These are phyloP conservation scores for Clivina fossor DNA, from an alignment of 2,888 invertebrate species.

Conservation along the genomic window DNA sequence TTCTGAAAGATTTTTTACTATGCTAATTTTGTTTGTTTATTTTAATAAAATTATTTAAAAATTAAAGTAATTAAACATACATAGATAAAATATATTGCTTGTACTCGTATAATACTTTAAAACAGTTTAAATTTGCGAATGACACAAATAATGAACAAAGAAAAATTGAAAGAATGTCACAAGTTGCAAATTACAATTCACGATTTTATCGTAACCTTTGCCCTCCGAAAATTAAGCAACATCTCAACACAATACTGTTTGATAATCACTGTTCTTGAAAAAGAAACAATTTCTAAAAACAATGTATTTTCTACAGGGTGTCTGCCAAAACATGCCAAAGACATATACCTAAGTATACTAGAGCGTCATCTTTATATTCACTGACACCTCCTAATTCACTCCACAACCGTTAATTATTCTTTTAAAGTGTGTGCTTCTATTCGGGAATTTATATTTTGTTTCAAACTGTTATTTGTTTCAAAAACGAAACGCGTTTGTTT, in stretches of 20 bases:
- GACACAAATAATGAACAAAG: too few relatives aligned
- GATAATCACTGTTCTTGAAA: conserved; percentile 1
- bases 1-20: too few relatives aligned
- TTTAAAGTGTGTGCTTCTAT: conserved; percentile 14
- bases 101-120: too few relatives aligned
- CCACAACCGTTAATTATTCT: conserved; percentile 31
- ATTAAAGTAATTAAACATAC: too few relatives aligned
- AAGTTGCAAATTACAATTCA: too few relatives aligned
- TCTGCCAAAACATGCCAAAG: conserved; percentile 22
- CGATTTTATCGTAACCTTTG: too few relatives aligned
- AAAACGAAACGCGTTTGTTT: conserved; percentile 31
- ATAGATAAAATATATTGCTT: too few relatives aligned
- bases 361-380: conserved; percentile 11
- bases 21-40: too few relatives aligned
- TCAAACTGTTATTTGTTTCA: conserved; percentile 28
- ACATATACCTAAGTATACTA: neutral
- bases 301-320: conserved; percentile 30
- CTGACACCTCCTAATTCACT: conserved; percentile 29
- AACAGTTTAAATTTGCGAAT: too few relatives aligned
- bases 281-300: conserved; percentile 25
- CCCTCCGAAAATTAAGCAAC: too few relatives aligned
- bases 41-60: too few relatives aligned
- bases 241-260: neutral
- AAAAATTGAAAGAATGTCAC: too few relatives aligned
- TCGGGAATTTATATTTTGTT: conserved; percentile 34